phyloP scores from a whole-genome alignment of 1,140 invertebrate genomes.

The Caenorhabditis remanei region DNA sequence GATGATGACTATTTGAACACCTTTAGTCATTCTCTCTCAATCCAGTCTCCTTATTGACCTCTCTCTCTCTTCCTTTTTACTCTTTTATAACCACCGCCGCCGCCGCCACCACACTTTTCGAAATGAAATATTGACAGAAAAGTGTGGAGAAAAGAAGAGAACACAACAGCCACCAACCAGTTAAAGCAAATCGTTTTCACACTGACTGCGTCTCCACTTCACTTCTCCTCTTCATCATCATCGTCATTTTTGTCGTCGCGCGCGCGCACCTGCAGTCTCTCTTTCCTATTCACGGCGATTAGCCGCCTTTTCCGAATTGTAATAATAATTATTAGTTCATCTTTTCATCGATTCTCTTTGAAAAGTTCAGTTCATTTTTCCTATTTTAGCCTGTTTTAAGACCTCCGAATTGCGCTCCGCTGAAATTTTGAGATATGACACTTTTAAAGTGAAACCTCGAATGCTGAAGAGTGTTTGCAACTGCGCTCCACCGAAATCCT shows the following conservation, averaged over 20 bases:
- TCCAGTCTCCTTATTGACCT: slow-evolving; percentile 11
- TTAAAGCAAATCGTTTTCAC: slow-evolving; percentile 50
- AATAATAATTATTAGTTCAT: slow-evolving; percentile 36
- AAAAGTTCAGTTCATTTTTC: background rate
- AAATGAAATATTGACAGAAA: slow-evolving; percentile 29
- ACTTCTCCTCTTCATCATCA: background rate
- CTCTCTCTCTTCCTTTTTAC: background rate
- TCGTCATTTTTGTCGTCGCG: slow-evolving; percentile 1
- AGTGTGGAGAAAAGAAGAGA: background rate
- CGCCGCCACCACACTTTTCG: background rate
- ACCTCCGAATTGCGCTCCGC: no score
- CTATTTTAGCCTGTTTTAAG: no score
- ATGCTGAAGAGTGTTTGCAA: no score
- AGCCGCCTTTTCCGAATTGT: slow-evolving; percentile 23
- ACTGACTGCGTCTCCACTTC: slow-evolving; percentile 1
- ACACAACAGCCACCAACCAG: slow-evolving; percentile 40
- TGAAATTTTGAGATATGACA: no score
- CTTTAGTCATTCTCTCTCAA: slow-evolving; percentile 11
- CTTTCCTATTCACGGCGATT: background rate
- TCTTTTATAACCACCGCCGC: background rate
- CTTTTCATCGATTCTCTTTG: background rate
- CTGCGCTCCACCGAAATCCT: no score
- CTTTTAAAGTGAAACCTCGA: no score
- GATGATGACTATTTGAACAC: slow-evolving; percentile 30
- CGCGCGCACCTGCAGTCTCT: background rate